phyloP scores from a whole-genome alignment of 2,797 vertebrate genomes.

The Cetoscarus ocellatus region DNA sequence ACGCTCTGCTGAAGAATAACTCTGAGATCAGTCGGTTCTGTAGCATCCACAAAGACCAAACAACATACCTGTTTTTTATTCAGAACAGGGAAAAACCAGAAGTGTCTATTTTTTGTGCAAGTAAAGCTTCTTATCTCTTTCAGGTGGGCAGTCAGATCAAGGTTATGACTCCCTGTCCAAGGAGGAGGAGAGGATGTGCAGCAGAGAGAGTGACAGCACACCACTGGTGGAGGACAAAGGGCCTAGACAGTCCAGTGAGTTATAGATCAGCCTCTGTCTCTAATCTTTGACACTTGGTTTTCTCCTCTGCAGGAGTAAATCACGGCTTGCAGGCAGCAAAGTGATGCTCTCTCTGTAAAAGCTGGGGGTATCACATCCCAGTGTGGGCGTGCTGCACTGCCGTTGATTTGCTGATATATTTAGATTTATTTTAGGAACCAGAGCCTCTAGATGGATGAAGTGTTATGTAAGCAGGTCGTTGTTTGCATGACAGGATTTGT shows the following conservation, averaged over 20 bases:
- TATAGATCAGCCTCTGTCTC: constrained; percentile 22
- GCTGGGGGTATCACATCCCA: constrained; percentile 19
- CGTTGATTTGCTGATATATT: constrained; percentile 57
- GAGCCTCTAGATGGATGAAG: constrained; percentile 34
- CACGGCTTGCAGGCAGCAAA: constrained; percentile 33
- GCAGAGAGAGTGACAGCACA: constrained; percentile 80
- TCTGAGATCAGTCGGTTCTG: constrained; percentile 58
- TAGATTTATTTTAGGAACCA: constrained; percentile 43
- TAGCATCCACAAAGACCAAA: constrained; percentile 31
- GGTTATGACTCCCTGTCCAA: constrained; percentile 93
- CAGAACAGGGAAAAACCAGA: constrained; percentile 4
- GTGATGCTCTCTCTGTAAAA: constrained; percentile 48
- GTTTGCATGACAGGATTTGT: constrained; percentile 34
- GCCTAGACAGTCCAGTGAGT: constrained; percentile 87
- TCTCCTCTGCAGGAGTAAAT: constrained; percentile 39
- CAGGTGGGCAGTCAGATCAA: constrained; percentile 93
- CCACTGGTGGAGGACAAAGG: constrained; percentile 87
- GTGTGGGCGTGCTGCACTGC: constrained; percentile 54
- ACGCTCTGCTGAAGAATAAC: constrained; percentile 35
- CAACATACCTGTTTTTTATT: constrained; percentile 21
- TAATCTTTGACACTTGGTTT: constrained; percentile 34
- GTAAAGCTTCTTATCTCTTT: constrained; percentile 43
- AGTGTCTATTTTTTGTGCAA: neutral
- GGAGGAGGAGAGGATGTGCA: constrained; percentile 90
- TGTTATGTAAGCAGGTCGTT: constrained; percentile 53